Evolutionary conservation across 2,888 invertebrate genomes (phyloP).

Genomic region (Busseola fusca): DNA sequence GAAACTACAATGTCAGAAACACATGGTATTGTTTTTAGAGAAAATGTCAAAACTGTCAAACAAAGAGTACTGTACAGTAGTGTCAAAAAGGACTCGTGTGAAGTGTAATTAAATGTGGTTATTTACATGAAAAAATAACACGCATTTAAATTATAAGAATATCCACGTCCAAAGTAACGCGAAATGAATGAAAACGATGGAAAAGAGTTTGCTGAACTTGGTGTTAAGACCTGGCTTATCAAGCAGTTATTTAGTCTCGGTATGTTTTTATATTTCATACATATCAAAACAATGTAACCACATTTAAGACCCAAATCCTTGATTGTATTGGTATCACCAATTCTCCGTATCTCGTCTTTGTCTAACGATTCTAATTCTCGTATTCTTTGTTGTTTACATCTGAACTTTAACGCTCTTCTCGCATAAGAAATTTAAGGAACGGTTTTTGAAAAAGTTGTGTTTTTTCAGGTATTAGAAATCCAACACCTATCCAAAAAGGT

Average conservation of each 20-base stretch:
- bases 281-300: not conserved
- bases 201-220: conserved; percentile 89
- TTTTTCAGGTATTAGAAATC: conserved; percentile 91
- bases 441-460: not conserved
- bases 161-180: not conserved
- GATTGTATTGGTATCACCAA: not conserved
- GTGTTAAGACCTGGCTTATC: conserved; percentile 92
- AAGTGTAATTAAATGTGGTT: conserved; percentile 8
- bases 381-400: not conserved
- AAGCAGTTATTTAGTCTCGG: conserved; percentile 92
- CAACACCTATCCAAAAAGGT: conserved; percentile 94
- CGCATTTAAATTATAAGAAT: not conserved
- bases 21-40: conserved; percentile 24
- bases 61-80: too few species aligned
- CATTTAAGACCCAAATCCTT: not conserved
- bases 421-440: not conserved
- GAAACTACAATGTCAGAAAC: conserved; percentile 25
- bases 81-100: conserved; percentile 11
- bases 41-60: not conserved
- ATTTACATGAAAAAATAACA: not conserved
- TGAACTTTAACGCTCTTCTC: not conserved
- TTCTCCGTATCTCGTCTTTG: not conserved
- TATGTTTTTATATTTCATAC: conserved; percentile 70
- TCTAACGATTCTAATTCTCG: too few species aligned
- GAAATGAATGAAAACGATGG: conserved; percentile 79